These are phyloP conservation scores for Ophioninae sp. DNA, from an alignment of 2,888 invertebrate genomes.

Conservation along the genomic window DNA sequence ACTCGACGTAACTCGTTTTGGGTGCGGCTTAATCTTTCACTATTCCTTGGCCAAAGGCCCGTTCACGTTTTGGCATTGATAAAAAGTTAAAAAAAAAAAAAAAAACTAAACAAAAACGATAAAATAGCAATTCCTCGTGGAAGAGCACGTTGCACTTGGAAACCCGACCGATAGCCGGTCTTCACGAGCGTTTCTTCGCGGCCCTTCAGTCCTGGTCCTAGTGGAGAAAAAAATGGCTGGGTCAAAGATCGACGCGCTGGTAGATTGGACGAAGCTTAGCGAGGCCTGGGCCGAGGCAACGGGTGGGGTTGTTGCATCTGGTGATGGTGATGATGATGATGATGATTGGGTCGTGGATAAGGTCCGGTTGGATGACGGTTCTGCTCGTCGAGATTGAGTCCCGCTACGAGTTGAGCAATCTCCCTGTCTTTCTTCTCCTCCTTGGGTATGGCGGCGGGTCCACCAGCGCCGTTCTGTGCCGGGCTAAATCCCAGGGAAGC, in stretches of 20 bases:
- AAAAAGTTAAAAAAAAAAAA: constrained; percentile 6
- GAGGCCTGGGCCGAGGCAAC: constrained; percentile 78
- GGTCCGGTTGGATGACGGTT: constrained; percentile 85
- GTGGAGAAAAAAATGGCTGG: constrained; percentile 50
- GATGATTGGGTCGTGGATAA: constrained; percentile 83
- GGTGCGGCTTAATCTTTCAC: background rate
- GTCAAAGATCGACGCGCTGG: constrained; percentile 48
- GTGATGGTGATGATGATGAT: constrained; percentile 63
- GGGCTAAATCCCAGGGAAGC: constrained; percentile 95
- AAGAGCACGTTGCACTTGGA: too few species aligned
- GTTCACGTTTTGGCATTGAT: background rate
- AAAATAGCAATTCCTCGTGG: too few species aligned
- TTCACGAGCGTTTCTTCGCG: too few species aligned
- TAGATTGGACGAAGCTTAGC: constrained; percentile 67
- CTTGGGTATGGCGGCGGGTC: constrained; percentile 73
- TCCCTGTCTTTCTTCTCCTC: constrained; percentile 91
- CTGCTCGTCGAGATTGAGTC: constrained; percentile 91
- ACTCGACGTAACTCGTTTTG: background rate
- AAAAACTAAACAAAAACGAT: background rate
- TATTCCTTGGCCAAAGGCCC: constrained; percentile 5
- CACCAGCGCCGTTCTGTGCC: constrained; percentile 80
- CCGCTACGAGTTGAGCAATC: constrained; percentile 96
- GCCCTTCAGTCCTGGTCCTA: too few species aligned
- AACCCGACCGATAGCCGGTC: too few species aligned
- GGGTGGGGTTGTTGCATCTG: constrained; percentile 76